Percentiles rank a stretch among this genome's conserved stretches.
phyloP scores from a whole-genome alignment of 2,113 vertebrate species.

The Eptatretus burgeri region DNA sequence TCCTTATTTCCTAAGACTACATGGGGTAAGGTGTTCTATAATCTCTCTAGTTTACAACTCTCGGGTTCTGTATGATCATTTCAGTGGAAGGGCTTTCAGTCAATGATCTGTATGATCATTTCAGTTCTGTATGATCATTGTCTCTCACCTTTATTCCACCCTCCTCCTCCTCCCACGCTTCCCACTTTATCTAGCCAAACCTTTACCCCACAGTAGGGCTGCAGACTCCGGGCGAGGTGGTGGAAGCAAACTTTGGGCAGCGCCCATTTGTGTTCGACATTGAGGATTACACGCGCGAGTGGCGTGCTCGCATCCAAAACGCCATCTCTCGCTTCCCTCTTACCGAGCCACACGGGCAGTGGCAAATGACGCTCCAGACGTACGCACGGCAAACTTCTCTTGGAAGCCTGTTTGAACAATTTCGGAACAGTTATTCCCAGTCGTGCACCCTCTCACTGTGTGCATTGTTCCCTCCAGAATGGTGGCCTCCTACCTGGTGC shows the following conservation, averaged over 20 bases:
- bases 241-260: conserved; percentile 93
- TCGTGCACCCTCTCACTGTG: no score
- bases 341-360: conserved; percentile 68
- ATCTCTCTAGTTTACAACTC: no score
- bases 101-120: no score
- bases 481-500: conserved; percentile 90
- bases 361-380: conserved; percentile 92
- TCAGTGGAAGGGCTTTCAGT: no score
- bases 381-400: conserved; percentile 20
- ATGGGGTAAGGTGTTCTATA: no score
- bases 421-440: no score
- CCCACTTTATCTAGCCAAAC: conserved; percentile 38
- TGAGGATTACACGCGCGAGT: conserved; percentile 95
- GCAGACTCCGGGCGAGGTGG: conserved; percentile 87
- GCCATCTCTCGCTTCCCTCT: conserved; percentile 81
- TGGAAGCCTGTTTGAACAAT: no score
- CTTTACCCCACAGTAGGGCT: conserved; percentile 89
- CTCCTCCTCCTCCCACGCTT: not conserved
- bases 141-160: not conserved
- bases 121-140: not conserved
- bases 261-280: conserved; percentile 97
- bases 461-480: conserved; percentile 24
- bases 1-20: no score
- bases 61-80: no score
- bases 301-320: conserved; percentile 74